Percentiles rank a stretch among this genome's conserved stretches.
These are phyloP conservation scores for Phymastichus coffea DNA, from an alignment of 1,140 invertebrate genomes.

Conservation along the genomic window DNA sequence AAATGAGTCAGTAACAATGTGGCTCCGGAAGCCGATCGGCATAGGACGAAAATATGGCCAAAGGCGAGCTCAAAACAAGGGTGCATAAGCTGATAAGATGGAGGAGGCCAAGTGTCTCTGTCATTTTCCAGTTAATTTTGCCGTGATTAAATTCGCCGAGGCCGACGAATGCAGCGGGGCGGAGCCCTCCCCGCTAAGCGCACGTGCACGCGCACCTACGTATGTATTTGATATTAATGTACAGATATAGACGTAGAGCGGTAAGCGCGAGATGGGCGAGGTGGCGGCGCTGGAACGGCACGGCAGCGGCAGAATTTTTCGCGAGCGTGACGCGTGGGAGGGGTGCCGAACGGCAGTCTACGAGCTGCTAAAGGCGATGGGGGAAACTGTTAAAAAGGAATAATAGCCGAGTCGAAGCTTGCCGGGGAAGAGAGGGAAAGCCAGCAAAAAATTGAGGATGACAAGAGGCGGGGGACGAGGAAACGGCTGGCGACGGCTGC, in stretches of 20 bases:
- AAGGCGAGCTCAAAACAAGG: too few relatives aligned
- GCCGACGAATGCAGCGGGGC: slow-evolving; percentile 32
- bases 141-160: slow-evolving; percentile 37
- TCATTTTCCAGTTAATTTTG: too few relatives aligned
- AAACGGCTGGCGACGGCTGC: slow-evolving; percentile 25
- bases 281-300: too few relatives aligned
- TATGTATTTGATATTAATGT: slow-evolving; percentile 3
- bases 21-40: too few relatives aligned
- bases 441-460: slow-evolving; percentile 15
- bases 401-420: background rate
- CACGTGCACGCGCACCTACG: background rate
- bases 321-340: background rate
- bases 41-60: too few relatives aligned
- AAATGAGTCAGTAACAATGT: too few relatives aligned
- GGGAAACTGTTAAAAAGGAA: background rate
- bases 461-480: background rate
- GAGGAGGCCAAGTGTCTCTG: too few relatives aligned
- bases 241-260: background rate
- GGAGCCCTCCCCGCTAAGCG: too few relatives aligned
- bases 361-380: too few relatives aligned
- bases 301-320: background rate
- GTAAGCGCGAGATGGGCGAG: background rate
- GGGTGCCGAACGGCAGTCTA: too few relatives aligned
- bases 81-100: too few relatives aligned
- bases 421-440: background rate